Conservation (phyloP, 2,888 invertebrate species). For the Leucophora obtusa region DNA sequence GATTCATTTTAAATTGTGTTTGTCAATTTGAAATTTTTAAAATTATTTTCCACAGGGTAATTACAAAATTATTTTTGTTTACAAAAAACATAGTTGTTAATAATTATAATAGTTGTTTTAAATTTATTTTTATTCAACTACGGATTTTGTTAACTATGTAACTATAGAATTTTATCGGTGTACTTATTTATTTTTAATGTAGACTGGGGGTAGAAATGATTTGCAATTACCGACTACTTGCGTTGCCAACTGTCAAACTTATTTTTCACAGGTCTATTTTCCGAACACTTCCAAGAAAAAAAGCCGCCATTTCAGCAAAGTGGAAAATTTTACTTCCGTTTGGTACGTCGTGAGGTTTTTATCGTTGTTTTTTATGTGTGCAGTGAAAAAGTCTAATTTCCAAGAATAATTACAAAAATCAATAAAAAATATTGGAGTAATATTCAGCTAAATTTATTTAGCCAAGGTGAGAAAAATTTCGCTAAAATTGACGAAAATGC, state of each 20-base stretch:
- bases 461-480: constrained; percentile 39
- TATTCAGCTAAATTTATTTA: constrained; percentile 51
- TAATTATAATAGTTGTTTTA: too few species aligned
- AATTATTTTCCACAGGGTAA: too few species aligned
- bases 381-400: constrained; percentile 13
- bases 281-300: constrained; percentile 45
- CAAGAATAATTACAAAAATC: background rate
- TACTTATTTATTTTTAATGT: too few species aligned
- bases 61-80: too few species aligned
- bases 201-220: too few species aligned
- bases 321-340: constrained; percentile 57
- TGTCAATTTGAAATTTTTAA: too few species aligned
- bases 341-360: constrained; percentile 29
- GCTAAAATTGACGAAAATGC: background rate
- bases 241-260: background rate
- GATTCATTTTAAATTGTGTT: too few species aligned
- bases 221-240: too few species aligned
- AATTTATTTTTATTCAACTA: too few species aligned
- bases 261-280: background rate
- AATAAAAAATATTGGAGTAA: background rate
- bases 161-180: too few species aligned
- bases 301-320: constrained; percentile 50
- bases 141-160: too few species aligned
- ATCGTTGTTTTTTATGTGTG: constrained; percentile 43
- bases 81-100: too few species aligned